Evolutionary conservation across 2,888 invertebrate genomes (phyloP).

Genomic region (Rhyacophila evoluta): DNA sequence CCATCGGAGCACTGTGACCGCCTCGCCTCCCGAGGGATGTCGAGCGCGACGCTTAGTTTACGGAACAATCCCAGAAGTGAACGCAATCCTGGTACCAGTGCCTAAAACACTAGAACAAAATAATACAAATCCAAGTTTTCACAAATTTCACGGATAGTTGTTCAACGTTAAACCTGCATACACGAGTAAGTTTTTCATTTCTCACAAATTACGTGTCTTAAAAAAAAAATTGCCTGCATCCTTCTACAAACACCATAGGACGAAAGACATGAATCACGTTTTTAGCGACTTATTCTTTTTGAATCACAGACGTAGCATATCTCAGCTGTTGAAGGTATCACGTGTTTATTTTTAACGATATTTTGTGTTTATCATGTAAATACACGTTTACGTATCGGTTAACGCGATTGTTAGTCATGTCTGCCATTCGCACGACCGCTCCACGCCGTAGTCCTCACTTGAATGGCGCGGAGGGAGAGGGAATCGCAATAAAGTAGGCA

Average conservation of each 20-base stretch:
- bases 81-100: neutral
- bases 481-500: constrained; percentile 46
- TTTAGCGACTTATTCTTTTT: neutral
- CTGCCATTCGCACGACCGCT: constrained; percentile 40
- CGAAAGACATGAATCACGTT: neutral
- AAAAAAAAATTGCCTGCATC: neutral
- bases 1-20: constrained; percentile 39
- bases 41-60: constrained; percentile 35
- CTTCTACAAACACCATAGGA: neutral
- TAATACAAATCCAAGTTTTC: neutral
- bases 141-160: neutral
- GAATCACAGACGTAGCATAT: neutral
- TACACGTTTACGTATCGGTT: neutral
- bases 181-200: neutral
- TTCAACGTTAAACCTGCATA: neutral
- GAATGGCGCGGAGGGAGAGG: constrained; percentile 51
- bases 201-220: neutral
- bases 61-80: neutral
- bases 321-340: neutral
- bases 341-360: neutral
- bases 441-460: constrained; percentile 53
- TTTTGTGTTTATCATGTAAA: neutral
- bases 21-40: constrained; percentile 44
- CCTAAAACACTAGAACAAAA: neutral
- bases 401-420: neutral